Conservation (phyloP, 2,113 vertebrate species). For the Hydrochoerus hydrochaeris region DNA sequence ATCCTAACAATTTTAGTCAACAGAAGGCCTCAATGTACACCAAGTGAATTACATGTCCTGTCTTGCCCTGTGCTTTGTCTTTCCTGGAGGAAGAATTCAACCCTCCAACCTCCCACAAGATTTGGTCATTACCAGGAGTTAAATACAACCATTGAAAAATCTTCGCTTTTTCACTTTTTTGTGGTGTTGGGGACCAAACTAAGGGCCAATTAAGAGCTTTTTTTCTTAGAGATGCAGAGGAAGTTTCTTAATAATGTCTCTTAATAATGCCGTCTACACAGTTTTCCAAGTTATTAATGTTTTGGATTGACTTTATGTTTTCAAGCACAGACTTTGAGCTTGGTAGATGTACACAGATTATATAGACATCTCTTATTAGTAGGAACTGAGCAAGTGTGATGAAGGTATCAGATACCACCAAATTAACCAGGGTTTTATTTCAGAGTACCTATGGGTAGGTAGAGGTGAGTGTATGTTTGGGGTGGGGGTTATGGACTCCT, state of each 20-base stretch:
- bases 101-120: not conserved
- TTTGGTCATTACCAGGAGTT: not conserved
- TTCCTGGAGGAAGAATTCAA: not conserved
- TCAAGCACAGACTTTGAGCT: constrained; percentile 7
- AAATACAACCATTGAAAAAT: not conserved
- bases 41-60: too few species aligned
- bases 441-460: not conserved
- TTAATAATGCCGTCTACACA: not conserved
- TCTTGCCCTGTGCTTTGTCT: not conserved
- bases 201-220: not conserved
- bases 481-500: not conserved
- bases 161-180: not conserved
- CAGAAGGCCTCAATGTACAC: not conserved
- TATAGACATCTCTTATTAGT: not conserved
- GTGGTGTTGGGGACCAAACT: too few species aligned
- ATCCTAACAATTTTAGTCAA: not conserved
- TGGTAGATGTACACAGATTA: not conserved
- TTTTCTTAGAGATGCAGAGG: not conserved
- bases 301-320: not conserved
- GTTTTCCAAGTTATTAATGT: not conserved
- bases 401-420: not conserved
- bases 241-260: not conserved
- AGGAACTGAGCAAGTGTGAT: not conserved
- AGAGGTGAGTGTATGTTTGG: not conserved
- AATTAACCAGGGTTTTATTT: not conserved